A percentile compares a stretch with the other conserved stretches of the same genome.
These are phyloP conservation scores for Enteromius radiatus DNA, from an alignment of 2,797 vertebrate genomes.

Conservation along the genomic window DNA sequence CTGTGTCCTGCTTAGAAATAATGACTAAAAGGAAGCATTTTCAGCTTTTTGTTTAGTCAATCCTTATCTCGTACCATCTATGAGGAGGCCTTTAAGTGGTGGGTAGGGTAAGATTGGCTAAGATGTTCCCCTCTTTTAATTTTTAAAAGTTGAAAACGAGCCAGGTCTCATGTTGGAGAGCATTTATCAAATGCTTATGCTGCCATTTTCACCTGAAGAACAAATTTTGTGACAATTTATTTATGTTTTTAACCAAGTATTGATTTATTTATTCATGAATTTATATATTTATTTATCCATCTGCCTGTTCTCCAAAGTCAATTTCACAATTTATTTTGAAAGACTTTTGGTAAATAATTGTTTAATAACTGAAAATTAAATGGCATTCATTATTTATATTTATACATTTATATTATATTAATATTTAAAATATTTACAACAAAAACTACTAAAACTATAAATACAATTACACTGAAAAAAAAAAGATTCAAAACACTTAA, in stretches of 20 bases:
- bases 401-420: no score
- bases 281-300: background rate
- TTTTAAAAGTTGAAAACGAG: background rate
- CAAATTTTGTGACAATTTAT: background rate
- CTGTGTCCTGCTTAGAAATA: constrained; percentile 9
- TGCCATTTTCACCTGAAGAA: background rate
- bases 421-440: background rate
- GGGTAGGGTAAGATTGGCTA: background rate
- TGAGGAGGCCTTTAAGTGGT: background rate
- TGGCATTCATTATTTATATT: background rate
- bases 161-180: background rate
- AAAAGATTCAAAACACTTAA: background rate
- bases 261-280: background rate
- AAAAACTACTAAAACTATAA: background rate
- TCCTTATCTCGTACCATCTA: constrained; percentile 18
- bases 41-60: constrained; percentile 9
- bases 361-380: background rate
- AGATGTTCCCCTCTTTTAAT: background rate
- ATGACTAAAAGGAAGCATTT: constrained; percentile 7
- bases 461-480: background rate
- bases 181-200: background rate
- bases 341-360: background rate
- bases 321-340: background rate
- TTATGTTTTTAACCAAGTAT: background rate
- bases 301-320: background rate